Conservation (phyloP, 2,888 invertebrate species). For the Callosobruchus maculatus region DNA sequence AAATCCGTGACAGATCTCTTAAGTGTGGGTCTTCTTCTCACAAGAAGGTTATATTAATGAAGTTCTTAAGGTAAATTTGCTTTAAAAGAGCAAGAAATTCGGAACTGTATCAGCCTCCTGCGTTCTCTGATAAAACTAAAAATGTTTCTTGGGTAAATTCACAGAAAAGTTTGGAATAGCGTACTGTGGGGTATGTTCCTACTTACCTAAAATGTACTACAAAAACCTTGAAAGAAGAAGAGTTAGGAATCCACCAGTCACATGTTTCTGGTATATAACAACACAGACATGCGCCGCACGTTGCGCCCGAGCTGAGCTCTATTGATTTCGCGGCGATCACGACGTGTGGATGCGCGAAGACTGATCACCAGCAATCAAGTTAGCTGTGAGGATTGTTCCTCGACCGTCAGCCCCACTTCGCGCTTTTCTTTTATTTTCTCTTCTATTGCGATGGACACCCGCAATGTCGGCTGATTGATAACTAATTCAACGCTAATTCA, state of each 20-base stretch:
- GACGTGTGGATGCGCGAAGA: background rate
- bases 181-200: background rate
- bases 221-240: background rate
- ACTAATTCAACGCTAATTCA: too few relatives aligned
- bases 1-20: too few relatives aligned
- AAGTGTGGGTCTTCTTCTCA: too few relatives aligned
- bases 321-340: background rate
- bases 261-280: background rate
- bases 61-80: too few relatives aligned
- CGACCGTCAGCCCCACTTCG: background rate
- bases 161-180: too few relatives aligned
- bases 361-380: background rate
- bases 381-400: background rate
- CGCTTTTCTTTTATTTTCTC: background rate
- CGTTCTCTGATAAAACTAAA: too few relatives aligned
- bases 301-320: background rate
- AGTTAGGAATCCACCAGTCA: background rate
- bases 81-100: too few relatives aligned
- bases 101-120: too few relatives aligned
- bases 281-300: background rate
- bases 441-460: background rate
- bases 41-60: too few relatives aligned
- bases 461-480: background rate
- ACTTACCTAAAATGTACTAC: background rate
- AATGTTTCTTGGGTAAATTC: too few relatives aligned